A percentile compares a stretch with the other conserved stretches of the same genome.
These are phyloP conservation scores for Anableps anableps DNA, from an alignment of 2,797 vertebrate species.

Conservation along the genomic window DNA sequence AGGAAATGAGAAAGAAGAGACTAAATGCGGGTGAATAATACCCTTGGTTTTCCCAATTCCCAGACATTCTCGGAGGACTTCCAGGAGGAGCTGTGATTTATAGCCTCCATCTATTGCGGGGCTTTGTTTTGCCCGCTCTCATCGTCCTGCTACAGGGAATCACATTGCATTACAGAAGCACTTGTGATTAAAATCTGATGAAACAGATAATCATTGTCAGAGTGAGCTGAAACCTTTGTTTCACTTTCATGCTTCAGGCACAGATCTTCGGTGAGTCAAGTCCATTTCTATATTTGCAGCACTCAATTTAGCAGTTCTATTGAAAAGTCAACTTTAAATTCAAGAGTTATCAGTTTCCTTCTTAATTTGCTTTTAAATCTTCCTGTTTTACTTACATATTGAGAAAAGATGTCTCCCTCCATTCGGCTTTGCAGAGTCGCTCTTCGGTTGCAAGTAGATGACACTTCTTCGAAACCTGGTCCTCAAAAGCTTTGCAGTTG, in stretches of 20 bases:
- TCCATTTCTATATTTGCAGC: background rate
- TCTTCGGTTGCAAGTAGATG: background rate
- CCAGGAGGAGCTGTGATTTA: constrained; percentile 53
- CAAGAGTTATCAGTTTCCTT: background rate
- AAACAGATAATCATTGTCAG: constrained; percentile 47
- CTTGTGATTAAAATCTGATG: constrained; percentile 57
- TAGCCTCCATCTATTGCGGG: constrained; percentile 47
- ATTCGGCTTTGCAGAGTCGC: constrained; percentile 11
- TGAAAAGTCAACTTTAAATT: background rate
- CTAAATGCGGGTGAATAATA: constrained; percentile 23
- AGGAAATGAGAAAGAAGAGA: constrained; percentile 11
- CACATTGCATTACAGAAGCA: constrained; percentile 41
- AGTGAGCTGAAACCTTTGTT: constrained; percentile 19
- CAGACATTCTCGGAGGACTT: constrained; percentile 35
- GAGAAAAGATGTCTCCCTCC: constrained; percentile 77
- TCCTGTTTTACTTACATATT: constrained; percentile 64
- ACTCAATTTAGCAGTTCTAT: background rate
- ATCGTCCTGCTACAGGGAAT: constrained; percentile 46
- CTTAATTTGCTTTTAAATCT: background rate
- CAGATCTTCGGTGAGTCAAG: background rate
- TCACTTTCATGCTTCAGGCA: background rate
- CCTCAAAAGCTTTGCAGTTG: constrained; percentile 4
- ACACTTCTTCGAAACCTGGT: constrained; percentile 3
- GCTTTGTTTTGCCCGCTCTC: constrained; percentile 52
- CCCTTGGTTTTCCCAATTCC: constrained; percentile 16